phyloP scores from a whole-genome alignment of 2,888 invertebrate species.

The Drosophila meridionalis region DNA sequence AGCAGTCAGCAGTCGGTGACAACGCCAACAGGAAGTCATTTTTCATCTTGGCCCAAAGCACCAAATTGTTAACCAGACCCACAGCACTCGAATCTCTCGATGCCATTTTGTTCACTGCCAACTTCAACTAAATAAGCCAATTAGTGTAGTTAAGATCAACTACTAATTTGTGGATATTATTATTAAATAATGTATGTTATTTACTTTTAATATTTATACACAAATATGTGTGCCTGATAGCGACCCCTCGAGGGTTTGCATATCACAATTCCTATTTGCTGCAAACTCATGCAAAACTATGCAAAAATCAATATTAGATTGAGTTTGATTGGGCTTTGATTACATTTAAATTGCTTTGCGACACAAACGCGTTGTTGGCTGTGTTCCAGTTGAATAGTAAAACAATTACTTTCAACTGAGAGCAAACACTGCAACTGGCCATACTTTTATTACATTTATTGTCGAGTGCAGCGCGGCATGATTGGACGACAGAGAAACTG shows the following conservation, averaged over 20 bases:
- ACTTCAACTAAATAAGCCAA: background rate
- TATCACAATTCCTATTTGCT: background rate
- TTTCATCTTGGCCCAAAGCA: slow-evolving; percentile 28
- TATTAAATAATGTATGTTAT: no score
- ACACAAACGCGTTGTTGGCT: background rate
- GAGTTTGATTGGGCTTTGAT: slow-evolving; percentile 15
- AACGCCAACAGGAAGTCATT: slow-evolving; percentile 47
- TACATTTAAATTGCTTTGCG: slow-evolving; percentile 4
- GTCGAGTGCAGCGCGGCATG: background rate
- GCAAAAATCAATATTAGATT: slow-evolving; percentile 19
- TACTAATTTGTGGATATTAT: no score
- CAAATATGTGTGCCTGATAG: background rate
- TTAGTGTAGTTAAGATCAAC: no score
- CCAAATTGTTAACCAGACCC: slow-evolving; percentile 10
- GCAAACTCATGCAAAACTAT: background rate
- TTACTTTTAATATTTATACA: background rate
- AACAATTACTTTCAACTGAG: slow-evolving; percentile 8
- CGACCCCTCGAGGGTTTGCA: background rate
- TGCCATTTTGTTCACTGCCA: background rate
- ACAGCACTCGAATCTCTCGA: background rate
- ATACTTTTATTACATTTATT: background rate
- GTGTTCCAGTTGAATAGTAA: background rate
- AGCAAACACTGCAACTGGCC: background rate
- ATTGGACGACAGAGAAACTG: background rate
- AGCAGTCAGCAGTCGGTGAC: slow-evolving; percentile 5